Evolutionary conservation across 2,797 vertebrate genomes (phyloP), one percentile per base, ranked within the genome.

Genomic region (Sebastolobus altivelis): DNA sequence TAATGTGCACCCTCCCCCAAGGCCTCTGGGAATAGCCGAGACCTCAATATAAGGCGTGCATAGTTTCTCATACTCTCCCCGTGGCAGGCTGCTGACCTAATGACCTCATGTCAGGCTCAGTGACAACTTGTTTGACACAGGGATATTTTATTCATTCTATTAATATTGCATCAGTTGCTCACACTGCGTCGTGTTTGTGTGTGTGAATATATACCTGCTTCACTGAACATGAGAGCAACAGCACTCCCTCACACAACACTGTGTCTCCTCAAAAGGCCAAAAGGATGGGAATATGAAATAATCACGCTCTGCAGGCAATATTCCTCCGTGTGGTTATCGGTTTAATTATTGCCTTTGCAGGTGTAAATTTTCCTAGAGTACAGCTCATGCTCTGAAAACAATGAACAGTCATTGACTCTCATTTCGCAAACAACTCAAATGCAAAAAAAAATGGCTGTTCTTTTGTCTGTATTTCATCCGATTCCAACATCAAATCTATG

Each of bases 111-210:
- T 92, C 92, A 87, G 82, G 43, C 74, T 76, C 85, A 88, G 84
- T 88, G 88, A 91, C 84, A 90, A 87, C 86, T 70, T 80, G 79
- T 87, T 86, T 79, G 83, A 94, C 78, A 65, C 35, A 1, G 38
- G 52, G 75, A 88, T 91, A 88, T 89, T 92, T 88, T 89, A 90
- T 93, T 91, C 81, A 90, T 87, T 86, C 61, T 89, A 89, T 92
- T 92, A 91, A 90, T 85, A 87, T 85, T 89, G 75, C 85, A 92
- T 88, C 68, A 85, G 66, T 78, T 65, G 46, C 66, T 83, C 46
- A 55, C 76, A 58, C 68, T 68, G 67, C 38, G 65, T 72, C 33
- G 38, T 79, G 72, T 75, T 68, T 84, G 65, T 52, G 69, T 83
- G 73, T 54, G 61, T 40, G 49, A 71, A 66, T 71, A 67, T 70